These are phyloP conservation scores for Catonia carolina DNA, from an alignment of 2,888 invertebrate genomes.

Conservation along the genomic window DNA sequence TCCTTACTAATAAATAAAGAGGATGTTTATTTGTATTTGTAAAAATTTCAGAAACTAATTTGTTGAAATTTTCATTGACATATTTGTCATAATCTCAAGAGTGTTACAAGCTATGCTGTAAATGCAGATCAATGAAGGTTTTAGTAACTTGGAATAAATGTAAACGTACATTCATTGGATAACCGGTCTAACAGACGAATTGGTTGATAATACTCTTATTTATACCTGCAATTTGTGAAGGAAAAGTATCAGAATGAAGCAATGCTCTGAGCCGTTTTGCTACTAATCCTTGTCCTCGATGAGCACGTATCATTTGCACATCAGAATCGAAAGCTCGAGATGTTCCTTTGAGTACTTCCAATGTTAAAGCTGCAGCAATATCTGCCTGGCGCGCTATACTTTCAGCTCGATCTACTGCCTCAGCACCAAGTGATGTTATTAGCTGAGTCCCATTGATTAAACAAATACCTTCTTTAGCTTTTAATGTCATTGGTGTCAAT, in stretches of 20 bases:
- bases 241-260: not conserved
- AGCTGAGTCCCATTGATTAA: constrained; percentile 62
- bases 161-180: too few species aligned
- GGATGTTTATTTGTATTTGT: too few species aligned
- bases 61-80: too few species aligned
- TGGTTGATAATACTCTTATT: too few species aligned
- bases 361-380: constrained; percentile 32
- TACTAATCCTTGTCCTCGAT: constrained; percentile 54
- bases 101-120: too few species aligned
- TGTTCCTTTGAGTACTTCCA: constrained; percentile 54
- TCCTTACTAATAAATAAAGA: too few species aligned
- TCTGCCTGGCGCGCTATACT: constrained; percentile 5
- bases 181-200: too few species aligned
- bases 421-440: constrained; percentile 55
- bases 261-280: constrained; percentile 51
- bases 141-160: too few species aligned
- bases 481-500: constrained; percentile 49
- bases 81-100: too few species aligned
- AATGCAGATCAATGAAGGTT: too few species aligned
- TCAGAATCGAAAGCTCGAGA: constrained; percentile 57
- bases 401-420: not conserved
- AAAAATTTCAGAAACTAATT: too few species aligned
- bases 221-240: constrained; percentile 4
- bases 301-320: constrained; percentile 55
- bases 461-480: constrained; percentile 58